phyloP scores from a whole-genome alignment of 2,113 vertebrate species.

The Callocephalon fimbriatum region DNA sequence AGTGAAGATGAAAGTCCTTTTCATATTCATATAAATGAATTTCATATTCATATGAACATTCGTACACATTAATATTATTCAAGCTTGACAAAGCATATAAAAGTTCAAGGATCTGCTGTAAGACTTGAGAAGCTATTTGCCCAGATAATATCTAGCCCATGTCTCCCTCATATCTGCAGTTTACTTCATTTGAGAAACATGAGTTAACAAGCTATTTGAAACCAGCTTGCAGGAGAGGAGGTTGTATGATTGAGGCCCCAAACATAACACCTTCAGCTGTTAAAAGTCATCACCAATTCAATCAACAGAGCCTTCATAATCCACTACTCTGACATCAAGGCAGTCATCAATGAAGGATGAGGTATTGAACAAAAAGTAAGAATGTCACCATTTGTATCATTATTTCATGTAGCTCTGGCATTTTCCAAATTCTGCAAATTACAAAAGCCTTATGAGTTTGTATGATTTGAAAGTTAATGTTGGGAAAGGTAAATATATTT shows the following conservation, averaged over 20 bases:
- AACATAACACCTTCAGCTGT: neutral
- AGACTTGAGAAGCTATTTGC: neutral
- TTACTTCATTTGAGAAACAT: neutral
- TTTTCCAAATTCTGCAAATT: neutral
- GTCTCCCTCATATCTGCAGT: neutral
- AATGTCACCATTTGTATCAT: neutral
- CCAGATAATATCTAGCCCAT: neutral
- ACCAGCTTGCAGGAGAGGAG: neutral
- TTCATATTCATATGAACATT: slow-evolving; percentile 51
- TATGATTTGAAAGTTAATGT: neutral
- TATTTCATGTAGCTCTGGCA: neutral
- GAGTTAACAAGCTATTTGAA: neutral
- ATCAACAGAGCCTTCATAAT: neutral
- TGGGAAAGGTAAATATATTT: neutral
- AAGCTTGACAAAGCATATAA: neutral
- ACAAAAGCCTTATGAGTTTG: neutral
- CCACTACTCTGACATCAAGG: neutral
- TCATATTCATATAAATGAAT: slow-evolving; percentile 17
- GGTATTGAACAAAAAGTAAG: neutral
- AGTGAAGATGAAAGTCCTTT: slow-evolving; percentile 22
- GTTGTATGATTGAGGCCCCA: neutral
- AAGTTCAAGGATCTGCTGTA: slow-evolving; percentile 25
- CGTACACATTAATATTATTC: slow-evolving; percentile 23
- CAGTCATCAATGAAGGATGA: neutral
- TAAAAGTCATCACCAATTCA: neutral